These are phyloP conservation scores for Neolamprologus devosi DNA, from an alignment of 2,113 vertebrate genomes.

Conservation along the genomic window DNA sequence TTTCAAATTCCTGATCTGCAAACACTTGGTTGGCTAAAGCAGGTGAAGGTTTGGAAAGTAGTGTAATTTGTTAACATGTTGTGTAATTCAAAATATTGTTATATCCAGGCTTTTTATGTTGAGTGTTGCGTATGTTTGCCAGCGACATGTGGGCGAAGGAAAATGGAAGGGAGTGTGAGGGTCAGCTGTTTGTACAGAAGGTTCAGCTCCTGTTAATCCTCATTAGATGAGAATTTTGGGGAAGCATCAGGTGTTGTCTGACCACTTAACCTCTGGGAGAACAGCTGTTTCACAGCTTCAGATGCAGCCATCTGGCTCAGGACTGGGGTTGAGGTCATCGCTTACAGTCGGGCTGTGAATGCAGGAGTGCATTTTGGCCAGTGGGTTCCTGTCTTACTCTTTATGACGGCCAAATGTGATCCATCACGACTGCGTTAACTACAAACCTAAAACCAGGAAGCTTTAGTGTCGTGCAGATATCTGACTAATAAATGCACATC, in stretches of 20 bases:
- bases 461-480: background rate
- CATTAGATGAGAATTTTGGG: background rate
- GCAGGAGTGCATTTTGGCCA: background rate
- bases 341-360: background rate
- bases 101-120: rapidly evolving
- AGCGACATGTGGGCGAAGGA: rapidly evolving
- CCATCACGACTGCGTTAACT: rapidly evolving
- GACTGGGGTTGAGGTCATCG: rapidly evolving
- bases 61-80: rapidly evolving
- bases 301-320: background rate
- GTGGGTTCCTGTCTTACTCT: background rate
- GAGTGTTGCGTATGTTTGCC: rapidly evolving
- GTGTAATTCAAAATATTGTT: rapidly evolving
- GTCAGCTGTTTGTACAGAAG: background rate
- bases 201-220: background rate
- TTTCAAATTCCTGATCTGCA: rapidly evolving
- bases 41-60: background rate
- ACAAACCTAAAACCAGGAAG: background rate
- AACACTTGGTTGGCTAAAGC: rapidly evolving
- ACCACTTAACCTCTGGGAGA: rapidly evolving
- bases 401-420: background rate
- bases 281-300: background rate
- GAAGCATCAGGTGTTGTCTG: background rate
- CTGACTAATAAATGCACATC: background rate
- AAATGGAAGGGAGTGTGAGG: background rate